A percentile compares a stretch with the other conserved stretches of the same genome.
Conservation (phyloP, 2,113 vertebrate species). For the Tetrao urogallus region DNA sequence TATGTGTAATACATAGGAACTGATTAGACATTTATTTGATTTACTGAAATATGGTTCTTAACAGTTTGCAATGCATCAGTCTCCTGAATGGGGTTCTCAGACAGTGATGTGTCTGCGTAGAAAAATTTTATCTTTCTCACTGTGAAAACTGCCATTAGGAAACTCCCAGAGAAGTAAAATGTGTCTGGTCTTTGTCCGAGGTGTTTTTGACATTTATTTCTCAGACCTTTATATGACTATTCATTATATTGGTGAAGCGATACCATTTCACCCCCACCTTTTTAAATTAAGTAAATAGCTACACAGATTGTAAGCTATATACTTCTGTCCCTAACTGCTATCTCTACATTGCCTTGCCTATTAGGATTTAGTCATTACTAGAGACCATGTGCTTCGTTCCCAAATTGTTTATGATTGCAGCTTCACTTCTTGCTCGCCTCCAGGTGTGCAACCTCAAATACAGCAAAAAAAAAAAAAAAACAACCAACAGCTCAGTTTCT, state of each 20-base stretch:
- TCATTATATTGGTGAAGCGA: neutral
- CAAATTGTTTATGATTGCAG: neutral
- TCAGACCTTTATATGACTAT: neutral
- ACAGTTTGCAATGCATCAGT: neutral
- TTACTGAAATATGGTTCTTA: neutral
- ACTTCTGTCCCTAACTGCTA: neutral
- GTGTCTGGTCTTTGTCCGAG: neutral
- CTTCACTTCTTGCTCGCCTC: neutral
- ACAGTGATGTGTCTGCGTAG: rapidly evolving
- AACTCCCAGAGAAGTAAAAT: neutral
- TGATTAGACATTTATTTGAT: neutral
- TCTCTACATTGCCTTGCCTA: neutral
- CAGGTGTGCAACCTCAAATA: neutral
- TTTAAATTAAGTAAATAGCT: neutral
- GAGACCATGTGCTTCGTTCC: neutral
- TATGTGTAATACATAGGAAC: neutral
- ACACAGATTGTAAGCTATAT: neutral
- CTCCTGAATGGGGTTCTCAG: neutral
- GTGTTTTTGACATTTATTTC: neutral
- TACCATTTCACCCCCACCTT: neutral
- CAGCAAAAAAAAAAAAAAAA: neutral
- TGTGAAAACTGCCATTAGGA: neutral
- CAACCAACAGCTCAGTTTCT: neutral
- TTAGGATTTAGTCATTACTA: neutral
- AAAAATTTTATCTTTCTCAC: neutral